Evolutionary conservation across 2,797 vertebrate genomes (phyloP), one percentile per base, ranked within the genome.

Genomic region (Steatocranus sp.): DNA sequence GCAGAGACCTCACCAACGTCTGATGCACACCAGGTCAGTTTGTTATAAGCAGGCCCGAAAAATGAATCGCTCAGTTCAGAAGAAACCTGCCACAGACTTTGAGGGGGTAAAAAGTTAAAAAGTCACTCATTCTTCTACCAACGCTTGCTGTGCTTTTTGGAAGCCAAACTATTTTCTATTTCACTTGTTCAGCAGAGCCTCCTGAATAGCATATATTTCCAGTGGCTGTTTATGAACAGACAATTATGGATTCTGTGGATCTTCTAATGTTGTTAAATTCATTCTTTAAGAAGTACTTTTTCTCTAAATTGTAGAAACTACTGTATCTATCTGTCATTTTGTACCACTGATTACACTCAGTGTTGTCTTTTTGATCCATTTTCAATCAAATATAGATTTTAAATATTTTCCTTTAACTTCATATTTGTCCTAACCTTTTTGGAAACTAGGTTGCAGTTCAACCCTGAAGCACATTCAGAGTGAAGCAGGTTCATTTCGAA

Each of bases 361-460:
- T 18, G 2, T 70, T 17, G 0, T 27, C 23, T 27, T 70, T 0
- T 27, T 17, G 9, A 61, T 27, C 6, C 6, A 46, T 70, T 70
- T 70, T 70, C 66, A 70, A 25, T 46, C 66, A 70, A 70, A 46
- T 70, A 70, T 8, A 27, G 38, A 46, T 46, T 70, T 70, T 27
- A 18, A 70, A 70, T 27, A 23, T 70, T 27, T 70, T 18, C 23
- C 23, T 66, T 66, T 10, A 23, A 2, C 20, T 0, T 17, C n/a
- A 41, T 9, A 11, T 70, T 43, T 46, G 32, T 20, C 32, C 41
- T 7, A 11, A 46, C 25, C 12, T 5, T 73, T 48, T 30, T 73
- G 66, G 41, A 73, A 12, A 73, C 10, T 1, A 46, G 8, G 36
- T 11, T 46, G 66, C 14, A 46, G 41, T 0, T 70, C 23, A 70